phyloP scores from a whole-genome alignment of 2,797 vertebrate species.

The Crocidura indochinensis region DNA sequence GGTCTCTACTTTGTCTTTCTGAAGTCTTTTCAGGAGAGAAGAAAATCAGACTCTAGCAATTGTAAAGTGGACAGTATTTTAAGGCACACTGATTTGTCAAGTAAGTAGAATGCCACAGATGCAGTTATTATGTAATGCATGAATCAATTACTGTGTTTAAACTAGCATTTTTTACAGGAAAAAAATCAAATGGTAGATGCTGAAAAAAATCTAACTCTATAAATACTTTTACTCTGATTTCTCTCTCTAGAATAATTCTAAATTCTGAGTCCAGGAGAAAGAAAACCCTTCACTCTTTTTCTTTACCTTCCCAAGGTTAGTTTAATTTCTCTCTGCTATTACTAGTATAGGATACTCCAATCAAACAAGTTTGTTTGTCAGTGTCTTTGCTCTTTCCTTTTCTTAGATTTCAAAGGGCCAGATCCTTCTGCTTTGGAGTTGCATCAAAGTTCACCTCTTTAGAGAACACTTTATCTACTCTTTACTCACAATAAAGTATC shows the following conservation, averaged over 20 bases:
- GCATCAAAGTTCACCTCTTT: constrained; percentile 17
- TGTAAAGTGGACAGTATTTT: constrained; percentile 23
- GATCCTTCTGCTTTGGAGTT: not conserved
- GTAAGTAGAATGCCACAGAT: not conserved
- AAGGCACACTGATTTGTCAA: constrained; percentile 35
- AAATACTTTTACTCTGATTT: constrained; percentile 9
- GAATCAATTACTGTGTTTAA: not conserved
- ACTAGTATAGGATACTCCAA: not conserved
- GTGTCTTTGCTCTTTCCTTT: not conserved
- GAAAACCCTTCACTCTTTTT: not conserved
- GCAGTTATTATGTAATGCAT: not conserved
- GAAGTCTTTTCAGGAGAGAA: not conserved
- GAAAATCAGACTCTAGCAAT: constrained; percentile 14
- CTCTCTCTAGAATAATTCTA: constrained; percentile 20
- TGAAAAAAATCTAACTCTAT: not conserved
- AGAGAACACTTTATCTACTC: not conserved
- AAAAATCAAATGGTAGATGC: not conserved
- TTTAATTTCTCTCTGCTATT: not conserved
- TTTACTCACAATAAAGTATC: not conserved
- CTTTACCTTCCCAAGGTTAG: not conserved
- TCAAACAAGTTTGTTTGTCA: too few species aligned
- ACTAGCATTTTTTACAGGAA: not conserved
- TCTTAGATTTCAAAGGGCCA: not conserved
- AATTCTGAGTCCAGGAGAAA: not conserved
- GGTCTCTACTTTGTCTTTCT: constrained; percentile 35